Conservation (phyloP, 2,888 invertebrate genomes). For the Thymelicus lineola region DNA sequence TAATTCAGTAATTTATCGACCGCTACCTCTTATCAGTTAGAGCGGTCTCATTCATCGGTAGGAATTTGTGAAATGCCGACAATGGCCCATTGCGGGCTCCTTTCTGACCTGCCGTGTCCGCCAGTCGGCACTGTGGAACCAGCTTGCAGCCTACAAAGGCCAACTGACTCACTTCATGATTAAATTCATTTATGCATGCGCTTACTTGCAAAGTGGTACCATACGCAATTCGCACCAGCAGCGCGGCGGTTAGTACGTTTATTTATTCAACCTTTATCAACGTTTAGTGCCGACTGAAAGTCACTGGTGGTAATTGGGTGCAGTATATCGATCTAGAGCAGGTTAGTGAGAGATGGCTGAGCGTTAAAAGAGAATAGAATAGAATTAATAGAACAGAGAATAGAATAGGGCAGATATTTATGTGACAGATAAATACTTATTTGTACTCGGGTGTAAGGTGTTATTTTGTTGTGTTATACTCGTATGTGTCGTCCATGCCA, state of each 20-base stretch:
- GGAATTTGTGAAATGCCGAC: constrained; percentile 27
- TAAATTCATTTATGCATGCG: constrained; percentile 26
- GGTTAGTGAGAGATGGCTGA: too few species aligned
- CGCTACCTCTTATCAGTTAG: constrained; percentile 3
- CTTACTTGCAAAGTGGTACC: too few species aligned
- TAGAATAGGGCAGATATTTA: too few species aligned
- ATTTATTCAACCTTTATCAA: background rate
- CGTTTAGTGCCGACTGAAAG: too few species aligned
- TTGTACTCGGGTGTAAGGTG: too few species aligned
- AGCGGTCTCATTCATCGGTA: constrained; percentile 17
- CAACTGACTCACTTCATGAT: constrained; percentile 23
- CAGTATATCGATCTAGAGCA: too few species aligned
- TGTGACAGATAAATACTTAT: too few species aligned
- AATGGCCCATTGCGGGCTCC: constrained; percentile 17
- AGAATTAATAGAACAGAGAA: too few species aligned
- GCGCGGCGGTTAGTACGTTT: background rate
- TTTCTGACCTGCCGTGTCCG: constrained; percentile 23
- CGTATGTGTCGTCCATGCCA: too few species aligned
- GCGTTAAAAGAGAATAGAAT: too few species aligned
- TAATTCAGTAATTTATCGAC: background rate
- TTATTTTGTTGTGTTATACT: too few species aligned
- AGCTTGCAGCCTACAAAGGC: constrained; percentile 14
- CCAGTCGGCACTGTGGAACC: background rate
- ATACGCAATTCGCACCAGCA: background rate
- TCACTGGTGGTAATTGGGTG: constrained; percentile 7